phyloP scores from a whole-genome alignment of 2,113 vertebrate species.

The Elaphurus davidianus region DNA sequence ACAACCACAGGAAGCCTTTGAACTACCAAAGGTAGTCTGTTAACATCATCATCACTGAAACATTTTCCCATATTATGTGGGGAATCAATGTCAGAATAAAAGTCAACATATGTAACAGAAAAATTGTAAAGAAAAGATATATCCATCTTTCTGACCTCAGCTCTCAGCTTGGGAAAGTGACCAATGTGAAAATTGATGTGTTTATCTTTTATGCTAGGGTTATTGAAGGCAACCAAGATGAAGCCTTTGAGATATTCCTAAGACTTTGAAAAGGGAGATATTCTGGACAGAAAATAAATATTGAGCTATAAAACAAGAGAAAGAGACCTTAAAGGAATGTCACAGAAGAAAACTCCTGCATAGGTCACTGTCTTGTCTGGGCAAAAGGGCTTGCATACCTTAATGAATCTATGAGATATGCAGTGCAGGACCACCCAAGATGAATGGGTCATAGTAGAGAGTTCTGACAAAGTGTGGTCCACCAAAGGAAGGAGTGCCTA shows the following conservation, averaged over 20 bases:
- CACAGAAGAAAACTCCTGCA: not conserved
- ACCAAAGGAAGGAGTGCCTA: not conserved
- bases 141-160: not conserved
- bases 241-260: not conserved
- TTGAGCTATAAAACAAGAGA: not conserved
- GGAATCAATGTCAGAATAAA: not conserved
- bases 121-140: not conserved
- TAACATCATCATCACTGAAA: not conserved
- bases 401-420: not conserved
- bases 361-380: not conserved
- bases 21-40: not conserved
- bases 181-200: not conserved
- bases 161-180: not conserved
- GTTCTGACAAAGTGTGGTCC: not conserved
- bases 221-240: not conserved
- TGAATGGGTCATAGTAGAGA: not conserved
- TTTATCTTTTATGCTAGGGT: not conserved
- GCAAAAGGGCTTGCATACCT: not conserved
- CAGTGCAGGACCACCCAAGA: not conserved
- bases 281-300: not conserved
- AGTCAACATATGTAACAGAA: not conserved
- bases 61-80: not conserved
- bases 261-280: not conserved
- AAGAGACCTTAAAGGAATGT: not conserved
- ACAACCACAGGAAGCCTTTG: not conserved